phyloP scores from a whole-genome alignment of 2,797 vertebrate species.

The Poecilia velifera region DNA sequence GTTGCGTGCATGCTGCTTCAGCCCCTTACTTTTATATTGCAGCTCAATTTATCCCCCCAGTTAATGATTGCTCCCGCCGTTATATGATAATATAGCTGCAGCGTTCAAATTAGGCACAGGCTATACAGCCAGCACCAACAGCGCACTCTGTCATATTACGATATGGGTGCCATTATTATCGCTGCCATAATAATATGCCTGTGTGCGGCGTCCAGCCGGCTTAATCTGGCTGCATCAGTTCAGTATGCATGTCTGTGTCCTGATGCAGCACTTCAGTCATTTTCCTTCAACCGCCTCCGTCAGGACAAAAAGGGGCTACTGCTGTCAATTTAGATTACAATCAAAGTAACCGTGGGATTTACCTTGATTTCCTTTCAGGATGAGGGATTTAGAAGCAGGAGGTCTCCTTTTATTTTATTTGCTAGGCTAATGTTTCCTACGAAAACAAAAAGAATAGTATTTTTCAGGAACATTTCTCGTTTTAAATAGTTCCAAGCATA shows the following conservation, averaged over 20 bases:
- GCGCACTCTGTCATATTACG: conserved; percentile 44
- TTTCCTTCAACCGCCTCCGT: conserved; percentile 8
- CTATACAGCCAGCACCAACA: conserved; percentile 9
- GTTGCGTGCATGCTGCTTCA: conserved; percentile 42
- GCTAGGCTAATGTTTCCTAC: not conserved
- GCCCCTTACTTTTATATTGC: conserved; percentile 27
- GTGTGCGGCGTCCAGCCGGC: conserved; percentile 1
- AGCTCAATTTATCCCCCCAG: not conserved
- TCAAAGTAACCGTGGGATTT: not conserved
- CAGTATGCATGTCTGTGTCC: conserved; percentile 2
- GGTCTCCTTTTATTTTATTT: not conserved
- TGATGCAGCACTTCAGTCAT: conserved; percentile 2
- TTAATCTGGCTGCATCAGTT: conserved; percentile 4
- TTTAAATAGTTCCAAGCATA: not conserved
- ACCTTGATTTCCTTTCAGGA: not conserved
- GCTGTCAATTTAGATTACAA: conserved; percentile 54
- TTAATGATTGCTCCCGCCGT: not conserved
- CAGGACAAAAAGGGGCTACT: conserved; percentile 4
- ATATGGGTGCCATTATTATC: conserved; percentile 25
- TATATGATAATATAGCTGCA: not conserved
- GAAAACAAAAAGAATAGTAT: not conserved
- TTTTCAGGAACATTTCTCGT: not conserved
- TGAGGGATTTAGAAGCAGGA: not conserved
- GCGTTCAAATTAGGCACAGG: not conserved
- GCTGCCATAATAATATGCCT: conserved; percentile 11